phyloP scores from a whole-genome alignment of 2,113 vertebrate species.

The Sardina pilchardus region DNA sequence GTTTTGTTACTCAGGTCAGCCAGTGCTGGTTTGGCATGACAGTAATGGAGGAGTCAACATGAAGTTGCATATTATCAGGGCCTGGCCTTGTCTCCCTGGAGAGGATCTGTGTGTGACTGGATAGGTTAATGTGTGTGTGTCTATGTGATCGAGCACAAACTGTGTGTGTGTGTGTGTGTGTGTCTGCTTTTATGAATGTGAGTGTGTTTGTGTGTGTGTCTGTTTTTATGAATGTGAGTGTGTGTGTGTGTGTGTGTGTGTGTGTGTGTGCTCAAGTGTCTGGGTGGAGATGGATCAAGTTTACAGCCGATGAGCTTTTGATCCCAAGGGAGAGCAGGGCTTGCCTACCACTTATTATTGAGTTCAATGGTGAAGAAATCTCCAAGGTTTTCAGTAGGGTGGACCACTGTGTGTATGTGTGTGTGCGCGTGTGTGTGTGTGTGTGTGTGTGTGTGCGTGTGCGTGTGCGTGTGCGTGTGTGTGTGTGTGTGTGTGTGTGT shows the following conservation, averaged over 20 bases:
- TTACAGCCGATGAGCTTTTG: not conserved
- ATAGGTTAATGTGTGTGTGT: too few relatives aligned
- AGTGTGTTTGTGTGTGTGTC: too few relatives aligned
- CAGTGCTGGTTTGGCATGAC: not conserved
- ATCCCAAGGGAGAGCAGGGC: not conserved
- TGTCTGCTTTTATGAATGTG: too few relatives aligned
- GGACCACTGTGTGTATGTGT: not conserved
- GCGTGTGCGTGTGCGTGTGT: not conserved
- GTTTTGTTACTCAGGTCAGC: too few relatives aligned
- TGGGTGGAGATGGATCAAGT: constrained; percentile 4
- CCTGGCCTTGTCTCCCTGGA: too few relatives aligned
- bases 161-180: too few relatives aligned
- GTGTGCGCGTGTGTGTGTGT: not conserved
- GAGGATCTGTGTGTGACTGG: too few relatives aligned
- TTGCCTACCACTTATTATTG: not conserved
- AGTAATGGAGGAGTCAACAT: not conserved
- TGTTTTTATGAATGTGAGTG: too few relatives aligned
- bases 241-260: not conserved
- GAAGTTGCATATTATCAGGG: too few relatives aligned
- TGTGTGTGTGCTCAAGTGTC: not conserved
- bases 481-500: not conserved
- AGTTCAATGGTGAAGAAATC: not conserved
- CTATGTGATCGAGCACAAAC: too few relatives aligned
- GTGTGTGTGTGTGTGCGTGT: not conserved
- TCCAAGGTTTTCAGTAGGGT: not conserved